Evolutionary conservation across 2,797 vertebrate species (phyloP).

Genomic region (Enteromius anoplus): DNA sequence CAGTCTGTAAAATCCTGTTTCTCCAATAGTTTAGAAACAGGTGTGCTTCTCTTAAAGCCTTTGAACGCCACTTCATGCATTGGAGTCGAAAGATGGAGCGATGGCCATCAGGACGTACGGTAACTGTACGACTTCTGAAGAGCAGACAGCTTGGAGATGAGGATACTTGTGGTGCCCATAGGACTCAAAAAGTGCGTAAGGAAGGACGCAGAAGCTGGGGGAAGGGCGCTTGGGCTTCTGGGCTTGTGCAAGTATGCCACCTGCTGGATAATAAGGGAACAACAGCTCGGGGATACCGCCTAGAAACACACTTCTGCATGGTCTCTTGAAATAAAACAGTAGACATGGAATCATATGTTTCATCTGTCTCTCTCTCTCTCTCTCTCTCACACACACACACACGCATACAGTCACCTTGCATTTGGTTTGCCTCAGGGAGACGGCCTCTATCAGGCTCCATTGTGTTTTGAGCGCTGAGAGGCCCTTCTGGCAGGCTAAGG

Average conservation of each 20-base stretch:
- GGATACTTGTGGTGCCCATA: slow-evolving; percentile 28
- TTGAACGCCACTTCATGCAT: slow-evolving; percentile 18
- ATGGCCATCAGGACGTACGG: neutral
- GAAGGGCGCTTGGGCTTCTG: slow-evolving; percentile 51
- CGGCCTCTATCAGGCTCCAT: slow-evolving; percentile 63
- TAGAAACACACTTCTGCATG: slow-evolving; percentile 15
- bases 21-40: slow-evolving; percentile 11
- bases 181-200: slow-evolving; percentile 3
- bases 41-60: slow-evolving; percentile 17
- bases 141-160: slow-evolving; percentile 11
- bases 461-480: slow-evolving; percentile 60
- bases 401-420: slow-evolving; percentile 55
- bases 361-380: neutral
- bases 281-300: neutral
- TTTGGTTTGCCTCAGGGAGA: slow-evolving; percentile 62
- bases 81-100: slow-evolving; percentile 27
- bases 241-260: slow-evolving; percentile 78
- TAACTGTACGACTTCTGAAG: slow-evolving; percentile 35
- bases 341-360: slow-evolving; percentile 52
- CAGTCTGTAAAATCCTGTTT: neutral
- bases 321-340: slow-evolving; percentile 44
- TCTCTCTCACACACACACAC: neutral
- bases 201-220: slow-evolving; percentile 29
- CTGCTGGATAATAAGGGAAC: slow-evolving; percentile 70
- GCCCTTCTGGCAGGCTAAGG: slow-evolving; percentile 65